phyloP scores from a whole-genome alignment of 2,888 invertebrate genomes.

The Diplazon laetatorius region DNA sequence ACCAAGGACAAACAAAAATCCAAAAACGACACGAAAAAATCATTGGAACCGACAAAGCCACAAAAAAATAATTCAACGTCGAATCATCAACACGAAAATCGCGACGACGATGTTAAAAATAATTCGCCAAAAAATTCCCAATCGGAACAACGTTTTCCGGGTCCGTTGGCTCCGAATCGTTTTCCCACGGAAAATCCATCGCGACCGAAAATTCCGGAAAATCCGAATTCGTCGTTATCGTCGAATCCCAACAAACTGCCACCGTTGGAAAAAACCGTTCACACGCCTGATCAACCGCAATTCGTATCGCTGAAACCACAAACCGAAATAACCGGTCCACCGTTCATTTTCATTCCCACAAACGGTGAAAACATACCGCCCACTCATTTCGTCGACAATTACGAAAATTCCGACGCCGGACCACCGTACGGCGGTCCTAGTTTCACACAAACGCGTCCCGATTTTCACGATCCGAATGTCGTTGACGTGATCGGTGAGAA shows the following conservation, averaged over 20 bases:
- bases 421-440: slow-evolving; percentile 72
- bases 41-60: slow-evolving; percentile 74
- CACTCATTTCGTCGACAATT: slow-evolving; percentile 69
- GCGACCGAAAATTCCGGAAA: slow-evolving; percentile 54
- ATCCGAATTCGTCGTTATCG: slow-evolving; percentile 56
- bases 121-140: too few species aligned
- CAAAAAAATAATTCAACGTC: slow-evolving; percentile 71
- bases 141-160: slow-evolving; percentile 75
- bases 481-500: slow-evolving; percentile 72
- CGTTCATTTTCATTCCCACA: slow-evolving; percentile 71
- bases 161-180: slow-evolving; percentile 76
- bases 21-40: slow-evolving; percentile 78
- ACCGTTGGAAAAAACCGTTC: slow-evolving; percentile 58
- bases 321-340: slow-evolving; percentile 58
- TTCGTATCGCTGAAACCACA: slow-evolving; percentile 74
- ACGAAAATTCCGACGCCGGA: slow-evolving; percentile 72
- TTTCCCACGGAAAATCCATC: slow-evolving; percentile 65
- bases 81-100: slow-evolving; percentile 56
- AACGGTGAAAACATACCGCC: slow-evolving; percentile 74
- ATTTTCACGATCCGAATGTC: slow-evolving; percentile 74
- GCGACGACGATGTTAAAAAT: too few species aligned
- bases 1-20: slow-evolving; percentile 75
- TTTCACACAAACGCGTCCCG: slow-evolving; percentile 61
- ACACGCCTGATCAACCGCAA: slow-evolving; percentile 72
- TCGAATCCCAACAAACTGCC: slow-evolving; percentile 69